phyloP scores from a whole-genome alignment of 2,888 invertebrate genomes.

The Syritta pipiens region DNA sequence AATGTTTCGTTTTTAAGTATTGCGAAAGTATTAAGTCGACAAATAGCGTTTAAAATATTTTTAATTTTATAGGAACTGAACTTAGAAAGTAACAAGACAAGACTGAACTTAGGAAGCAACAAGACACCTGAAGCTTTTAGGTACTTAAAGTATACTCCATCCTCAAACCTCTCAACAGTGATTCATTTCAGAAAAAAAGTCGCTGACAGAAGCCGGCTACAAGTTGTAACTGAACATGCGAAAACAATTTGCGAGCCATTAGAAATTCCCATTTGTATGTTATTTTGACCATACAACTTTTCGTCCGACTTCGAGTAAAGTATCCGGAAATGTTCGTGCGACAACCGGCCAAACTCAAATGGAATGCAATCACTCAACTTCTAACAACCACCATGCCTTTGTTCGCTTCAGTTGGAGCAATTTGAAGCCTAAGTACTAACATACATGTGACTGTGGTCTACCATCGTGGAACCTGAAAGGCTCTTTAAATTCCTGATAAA shows the following conservation, averaged over 20 bases:
- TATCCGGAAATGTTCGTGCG: slow-evolving; percentile 37
- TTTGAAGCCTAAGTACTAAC: background rate
- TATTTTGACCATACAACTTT: background rate
- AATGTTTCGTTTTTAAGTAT: no score
- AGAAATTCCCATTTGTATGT: background rate
- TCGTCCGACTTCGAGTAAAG: background rate
- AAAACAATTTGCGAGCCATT: slow-evolving; percentile 16
- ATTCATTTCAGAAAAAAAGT: slow-evolving; percentile 4
- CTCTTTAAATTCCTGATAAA: slow-evolving; percentile 33
- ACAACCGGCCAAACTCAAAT: slow-evolving; percentile 13
- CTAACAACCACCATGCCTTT: background rate
- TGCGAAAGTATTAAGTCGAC: no score
- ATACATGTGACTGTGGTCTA: background rate
- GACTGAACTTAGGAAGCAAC: no score
- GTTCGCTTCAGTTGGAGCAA: slow-evolving; percentile 4
- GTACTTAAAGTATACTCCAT: background rate
- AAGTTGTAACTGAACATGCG: background rate
- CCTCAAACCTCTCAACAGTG: background rate
- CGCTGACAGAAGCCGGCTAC: slow-evolving; percentile 15
- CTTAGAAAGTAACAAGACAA: no score
- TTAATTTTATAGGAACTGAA: no score
- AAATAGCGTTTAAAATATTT: no score
- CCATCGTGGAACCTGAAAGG: slow-evolving; percentile 6
- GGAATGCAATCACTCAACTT: slow-evolving; percentile 22
- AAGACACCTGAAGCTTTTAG: no score